Evolutionary conservation across 2,113 vertebrate genomes (phyloP), one percentile per base, ranked within the genome.

Genomic region (Seriola quinqueradiata): DNA sequence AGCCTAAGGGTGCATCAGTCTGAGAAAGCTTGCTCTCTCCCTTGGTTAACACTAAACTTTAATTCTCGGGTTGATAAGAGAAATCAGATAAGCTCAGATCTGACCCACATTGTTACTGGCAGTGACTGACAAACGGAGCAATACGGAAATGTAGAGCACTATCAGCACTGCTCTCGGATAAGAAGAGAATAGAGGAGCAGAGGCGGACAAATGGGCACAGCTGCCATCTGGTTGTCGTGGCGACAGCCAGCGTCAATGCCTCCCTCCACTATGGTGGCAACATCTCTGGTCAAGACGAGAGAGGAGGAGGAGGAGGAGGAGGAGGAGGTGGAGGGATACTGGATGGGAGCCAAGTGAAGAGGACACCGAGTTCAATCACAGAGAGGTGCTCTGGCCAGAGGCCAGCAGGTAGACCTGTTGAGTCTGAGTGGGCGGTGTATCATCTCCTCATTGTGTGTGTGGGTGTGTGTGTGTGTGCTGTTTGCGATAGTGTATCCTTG

Each of bases 141-240:
- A 40, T 19, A 38, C 13, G 12, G 61, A 82, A 70, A 58, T 48
- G 32, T 21, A 3, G 46, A 71, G 19, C 28, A 7, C 52, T 32
- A 50, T 71, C 78, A 44, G 42, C 23, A 0, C 25, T 23, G 69
- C 32, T 58, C 59, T 72, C 4, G 21, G 21, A 77, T 36, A 4
- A 59, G n/a, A 25, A 77, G 21, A 59, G 69, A 60, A 64, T 4
- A 8, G 46, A 68, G 71, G 21, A 44, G 74, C 58, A 21, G 50
- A 57, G 54, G 21, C 54, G n/a, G 54, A n/a, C n/a, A 8, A 75
- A 64, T 44, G 77, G 75, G 74, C 60, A 21, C 82, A 84, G 78
- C 87, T 79, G 88, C 88, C 83, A 60, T 75, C 60, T 71, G 79
- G 84, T 90, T 75, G 77, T 66, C 63, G n/a, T 84, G 86, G 86